A percentile compares a stretch with the other conserved stretches of the same genome.
Conservation (phyloP, 2,113 vertebrate genomes). For the Callipepla californica region DNA sequence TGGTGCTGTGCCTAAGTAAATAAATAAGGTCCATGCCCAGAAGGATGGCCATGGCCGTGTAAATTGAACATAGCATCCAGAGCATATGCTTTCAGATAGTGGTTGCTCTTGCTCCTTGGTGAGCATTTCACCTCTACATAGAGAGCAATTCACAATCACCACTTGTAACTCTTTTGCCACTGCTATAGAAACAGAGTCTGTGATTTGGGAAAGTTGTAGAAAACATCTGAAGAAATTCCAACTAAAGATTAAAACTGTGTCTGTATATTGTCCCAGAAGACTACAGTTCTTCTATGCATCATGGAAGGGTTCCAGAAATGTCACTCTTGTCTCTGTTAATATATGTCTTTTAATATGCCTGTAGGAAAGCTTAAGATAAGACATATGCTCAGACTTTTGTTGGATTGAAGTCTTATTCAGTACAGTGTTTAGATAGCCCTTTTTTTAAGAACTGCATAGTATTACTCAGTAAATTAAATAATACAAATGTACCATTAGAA, state of each 20-base stretch:
- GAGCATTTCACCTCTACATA: neutral
- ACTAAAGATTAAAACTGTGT: neutral
- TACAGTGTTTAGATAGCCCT: neutral
- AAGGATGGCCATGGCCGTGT: neutral
- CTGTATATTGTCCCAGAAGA: neutral
- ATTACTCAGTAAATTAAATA: neutral
- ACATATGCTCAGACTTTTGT: neutral
- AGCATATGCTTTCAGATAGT: neutral
- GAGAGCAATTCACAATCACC: neutral
- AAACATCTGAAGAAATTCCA: neutral
- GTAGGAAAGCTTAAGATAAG: neutral
- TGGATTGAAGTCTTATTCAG: neutral
- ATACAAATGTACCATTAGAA: neutral
- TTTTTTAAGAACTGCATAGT: neutral
- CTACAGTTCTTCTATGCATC: neutral
- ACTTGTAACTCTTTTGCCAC: neutral
- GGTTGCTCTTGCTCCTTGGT: neutral
- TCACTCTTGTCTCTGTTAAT: neutral
- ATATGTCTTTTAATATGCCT: neutral
- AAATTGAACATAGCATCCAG: neutral
- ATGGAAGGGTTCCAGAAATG: neutral
- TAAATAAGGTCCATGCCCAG: neutral
- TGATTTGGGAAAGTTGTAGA: neutral
- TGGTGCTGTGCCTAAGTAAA: neutral
- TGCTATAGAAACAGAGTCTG: fast-evolving